Evolutionary conservation across 2,113 vertebrate species (phyloP).

Genomic region (Chionodraco myersi): DNA sequence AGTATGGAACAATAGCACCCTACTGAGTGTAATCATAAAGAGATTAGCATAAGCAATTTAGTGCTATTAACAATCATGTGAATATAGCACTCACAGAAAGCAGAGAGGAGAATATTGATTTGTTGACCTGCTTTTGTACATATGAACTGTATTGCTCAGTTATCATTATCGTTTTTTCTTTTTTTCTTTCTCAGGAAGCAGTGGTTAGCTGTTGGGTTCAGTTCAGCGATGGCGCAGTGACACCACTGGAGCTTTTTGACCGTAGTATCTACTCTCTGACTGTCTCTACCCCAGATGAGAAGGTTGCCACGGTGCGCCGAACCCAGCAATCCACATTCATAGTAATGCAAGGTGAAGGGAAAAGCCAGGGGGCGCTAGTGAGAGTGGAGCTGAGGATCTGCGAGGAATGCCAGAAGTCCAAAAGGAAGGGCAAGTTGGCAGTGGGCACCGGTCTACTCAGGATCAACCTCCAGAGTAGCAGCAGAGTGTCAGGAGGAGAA

Average conservation of each 20-base stretch:
- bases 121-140: slow-evolving; percentile 27
- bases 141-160: neutral
- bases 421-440: slow-evolving; percentile 89
- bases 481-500: slow-evolving; percentile 47
- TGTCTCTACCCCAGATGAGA: slow-evolving; percentile 89
- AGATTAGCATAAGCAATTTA: slow-evolving; percentile 58
- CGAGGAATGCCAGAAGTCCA: slow-evolving; percentile 94
- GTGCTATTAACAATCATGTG: slow-evolving; percentile 46
- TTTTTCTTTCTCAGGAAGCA: slow-evolving; percentile 85
- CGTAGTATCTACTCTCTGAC: slow-evolving; percentile 87
- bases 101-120: slow-evolving; percentile 36
- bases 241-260: slow-evolving; percentile 91
- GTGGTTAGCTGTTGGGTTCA: slow-evolving; percentile 93
- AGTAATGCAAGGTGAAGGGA: slow-evolving; percentile 85
- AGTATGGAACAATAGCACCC: slow-evolving; percentile 15
- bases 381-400: slow-evolving; percentile 92
- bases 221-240: slow-evolving; percentile 92
- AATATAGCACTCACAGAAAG: slow-evolving; percentile 6
- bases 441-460: slow-evolving; percentile 83
- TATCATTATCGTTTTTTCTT: neutral
- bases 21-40: slow-evolving; percentile 61
- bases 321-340: slow-evolving; percentile 81
- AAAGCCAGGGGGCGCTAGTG: slow-evolving; percentile 87
- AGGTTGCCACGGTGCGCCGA: slow-evolving; percentile 87
- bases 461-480: slow-evolving; percentile 84